Base-by-base conservation (phyloP, 1,140 invertebrate species). In the Macrostomum lignano region DNA sequence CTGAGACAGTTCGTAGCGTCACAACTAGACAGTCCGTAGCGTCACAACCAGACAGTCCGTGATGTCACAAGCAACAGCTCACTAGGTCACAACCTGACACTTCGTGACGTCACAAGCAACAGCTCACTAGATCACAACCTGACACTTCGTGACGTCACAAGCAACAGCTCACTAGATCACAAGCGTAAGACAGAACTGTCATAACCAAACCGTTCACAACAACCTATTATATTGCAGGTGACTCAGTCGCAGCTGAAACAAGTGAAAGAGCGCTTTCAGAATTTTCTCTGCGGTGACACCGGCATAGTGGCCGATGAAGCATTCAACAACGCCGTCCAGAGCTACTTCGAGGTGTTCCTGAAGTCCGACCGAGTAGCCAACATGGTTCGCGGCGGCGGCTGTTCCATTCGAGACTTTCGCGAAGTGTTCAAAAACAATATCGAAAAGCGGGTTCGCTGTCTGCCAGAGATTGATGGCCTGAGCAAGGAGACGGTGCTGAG, bases 401-500 rank as follows among this genome's bases (percentile, higher is more conserved):
- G 84, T 60, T 88, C 82, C 19, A 75, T 82, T 47, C 72, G 88
- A 60, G 91, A 98, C 65, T 93, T 96, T 60, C 67, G 86, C 36
- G 88, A 96, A 66, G 82, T 96, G 13, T 93, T 93, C 61, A 73
- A 75, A 53, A 84, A 81, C 53, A 88, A 91, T 55, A 82, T 91
- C 45, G 79, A 91, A 55, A 91, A 91, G 60, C 65, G 81, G 58
- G 78, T 93, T 42, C 72, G 76, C 58, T 86, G 78, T 50, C 67
- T 96, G 46, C 86, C 88, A 40, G 86, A 96, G 67, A 93, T 94
- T 50, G 86, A 98, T 61, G 88, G 88, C 37, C 61, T 96, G 40
- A 93, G 81, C 60, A 98, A 98, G 66, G 88, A 96, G 61, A 93
- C 86, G 30, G 84, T 96, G 15, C 62, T 94, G 43, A 86, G 79